A percentile compares a stretch with the other conserved stretches of the same genome.
Evolutionary conservation across 2,797 vertebrate species (phyloP).

Genomic region (Enteromius unitaeniatus): DNA sequence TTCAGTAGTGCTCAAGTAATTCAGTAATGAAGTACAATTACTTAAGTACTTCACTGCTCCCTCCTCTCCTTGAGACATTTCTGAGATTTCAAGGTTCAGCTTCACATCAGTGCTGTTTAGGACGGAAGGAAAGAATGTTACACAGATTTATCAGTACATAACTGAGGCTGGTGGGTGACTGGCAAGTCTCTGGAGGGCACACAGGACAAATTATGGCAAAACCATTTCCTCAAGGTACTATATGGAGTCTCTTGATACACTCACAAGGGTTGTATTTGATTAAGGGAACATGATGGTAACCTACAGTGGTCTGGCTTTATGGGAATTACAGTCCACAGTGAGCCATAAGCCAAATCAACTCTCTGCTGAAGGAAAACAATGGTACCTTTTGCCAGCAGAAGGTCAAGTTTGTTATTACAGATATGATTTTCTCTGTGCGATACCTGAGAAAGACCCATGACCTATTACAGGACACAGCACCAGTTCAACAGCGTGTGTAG

Average conservation of each 20-base stretch:
- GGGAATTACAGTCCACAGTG: constrained; percentile 36
- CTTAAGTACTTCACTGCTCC: neutral
- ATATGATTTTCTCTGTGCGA: constrained; percentile 35
- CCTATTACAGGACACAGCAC: constrained; percentile 1
- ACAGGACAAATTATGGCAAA: constrained; percentile 10
- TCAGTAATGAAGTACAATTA: neutral
- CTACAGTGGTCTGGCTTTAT: constrained; percentile 23
- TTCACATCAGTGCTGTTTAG: neutral
- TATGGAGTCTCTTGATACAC: constrained; percentile 18
- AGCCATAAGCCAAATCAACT: constrained; percentile 31
- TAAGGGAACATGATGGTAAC: constrained; percentile 33
- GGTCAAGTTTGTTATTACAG: constrained; percentile 46
- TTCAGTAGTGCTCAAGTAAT: neutral
- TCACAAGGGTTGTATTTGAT: constrained; percentile 37
- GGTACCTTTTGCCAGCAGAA: constrained; percentile 31
- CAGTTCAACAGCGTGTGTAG: neutral
- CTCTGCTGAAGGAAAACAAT: constrained; percentile 29
- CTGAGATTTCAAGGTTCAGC: neutral
- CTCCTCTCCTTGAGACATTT: neutral
- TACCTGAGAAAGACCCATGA: constrained; percentile 22
- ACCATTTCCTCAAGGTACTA: constrained; percentile 10
- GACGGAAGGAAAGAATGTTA: neutral
- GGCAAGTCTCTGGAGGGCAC: constrained; percentile 27
- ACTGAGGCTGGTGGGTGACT: neutral
- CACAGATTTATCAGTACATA: neutral